These are phyloP conservation scores for Dolichomitus sp. DNA, from an alignment of 2,888 invertebrate genomes.

Conservation along the genomic window DNA sequence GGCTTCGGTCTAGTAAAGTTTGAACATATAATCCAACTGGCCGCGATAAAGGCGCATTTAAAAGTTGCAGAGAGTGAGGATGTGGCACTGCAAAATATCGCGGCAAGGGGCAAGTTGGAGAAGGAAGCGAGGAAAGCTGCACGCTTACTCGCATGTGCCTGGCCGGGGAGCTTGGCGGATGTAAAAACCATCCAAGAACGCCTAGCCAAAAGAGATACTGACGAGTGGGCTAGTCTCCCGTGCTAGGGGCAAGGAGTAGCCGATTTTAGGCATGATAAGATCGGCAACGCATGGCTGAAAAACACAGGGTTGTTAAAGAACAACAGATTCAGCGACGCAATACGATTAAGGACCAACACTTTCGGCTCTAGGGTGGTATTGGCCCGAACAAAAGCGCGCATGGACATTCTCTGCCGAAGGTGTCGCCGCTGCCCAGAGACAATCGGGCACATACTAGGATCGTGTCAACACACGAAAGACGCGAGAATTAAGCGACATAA, in stretches of 20 bases:
- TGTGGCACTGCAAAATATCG: too few species aligned
- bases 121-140: neutral
- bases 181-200: neutral
- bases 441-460: neutral
- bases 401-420: neutral
- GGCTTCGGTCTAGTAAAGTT: conserved; percentile 22
- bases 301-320: neutral
- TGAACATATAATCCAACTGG: neutral
- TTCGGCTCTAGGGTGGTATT: neutral
- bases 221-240: neutral
- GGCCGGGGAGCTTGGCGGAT: neutral
- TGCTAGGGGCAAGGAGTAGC: conserved; percentile 26
- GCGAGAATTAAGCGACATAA: neutral
- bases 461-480: neutral
- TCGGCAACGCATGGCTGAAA: conserved; percentile 35
- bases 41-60: neutral
- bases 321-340: neutral
- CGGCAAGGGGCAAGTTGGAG: neutral
- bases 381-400: neutral
- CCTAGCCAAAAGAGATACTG: neutral
- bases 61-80: neutral
- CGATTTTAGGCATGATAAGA: conserved; percentile 7
- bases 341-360: neutral
- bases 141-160: neutral
- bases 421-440: neutral